Conservation (phyloP, 2,888 invertebrate species). For the Conchocele bisecta region DNA sequence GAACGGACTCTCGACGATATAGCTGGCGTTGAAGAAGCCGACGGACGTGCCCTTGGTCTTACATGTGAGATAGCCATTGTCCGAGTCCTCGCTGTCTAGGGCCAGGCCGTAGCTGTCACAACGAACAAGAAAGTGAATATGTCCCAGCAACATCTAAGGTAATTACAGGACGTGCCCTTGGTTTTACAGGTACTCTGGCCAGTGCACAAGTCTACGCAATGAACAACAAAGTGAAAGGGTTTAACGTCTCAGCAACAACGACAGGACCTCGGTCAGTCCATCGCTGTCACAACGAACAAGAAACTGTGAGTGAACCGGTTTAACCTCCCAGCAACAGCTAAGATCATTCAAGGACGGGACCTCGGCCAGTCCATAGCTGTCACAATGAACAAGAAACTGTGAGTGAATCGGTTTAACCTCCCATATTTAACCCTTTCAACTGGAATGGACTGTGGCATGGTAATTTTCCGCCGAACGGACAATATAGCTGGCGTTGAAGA, state of each 20-base stretch:
- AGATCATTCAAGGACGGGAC: no score
- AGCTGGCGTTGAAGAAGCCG: conserved; percentile 62
- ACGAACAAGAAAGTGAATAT: no score
- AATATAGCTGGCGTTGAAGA: conserved; percentile 62
- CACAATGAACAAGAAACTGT: no score
- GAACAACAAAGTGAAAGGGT: no score
- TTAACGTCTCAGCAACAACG: no score
- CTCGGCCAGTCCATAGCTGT: conserved; percentile 58
- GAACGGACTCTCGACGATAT: conserved; percentile 61
- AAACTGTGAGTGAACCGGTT: no score
- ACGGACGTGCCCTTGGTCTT: conserved; percentile 53
- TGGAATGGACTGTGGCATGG: no score
- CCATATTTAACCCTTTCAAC: no score
- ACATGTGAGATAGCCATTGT: conserved; percentile 59
- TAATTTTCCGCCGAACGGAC: conserved; percentile 61
- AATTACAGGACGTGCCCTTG: conserved; percentile 46
- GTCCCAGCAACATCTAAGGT: no score
- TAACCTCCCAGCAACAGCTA: no score
- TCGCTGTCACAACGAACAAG: conserved; percentile 52
- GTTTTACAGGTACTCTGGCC: conserved; percentile 61
- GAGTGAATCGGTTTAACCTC: no score
- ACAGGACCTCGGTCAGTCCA: conserved; percentile 50
- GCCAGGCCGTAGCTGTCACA: conserved; percentile 57
- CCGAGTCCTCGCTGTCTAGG: conserved; percentile 54
- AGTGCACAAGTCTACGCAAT: conserved; percentile 50